Evolutionary conservation across 2,797 vertebrate species (phyloP).

Genomic region (Intellagama lesueurii): DNA sequence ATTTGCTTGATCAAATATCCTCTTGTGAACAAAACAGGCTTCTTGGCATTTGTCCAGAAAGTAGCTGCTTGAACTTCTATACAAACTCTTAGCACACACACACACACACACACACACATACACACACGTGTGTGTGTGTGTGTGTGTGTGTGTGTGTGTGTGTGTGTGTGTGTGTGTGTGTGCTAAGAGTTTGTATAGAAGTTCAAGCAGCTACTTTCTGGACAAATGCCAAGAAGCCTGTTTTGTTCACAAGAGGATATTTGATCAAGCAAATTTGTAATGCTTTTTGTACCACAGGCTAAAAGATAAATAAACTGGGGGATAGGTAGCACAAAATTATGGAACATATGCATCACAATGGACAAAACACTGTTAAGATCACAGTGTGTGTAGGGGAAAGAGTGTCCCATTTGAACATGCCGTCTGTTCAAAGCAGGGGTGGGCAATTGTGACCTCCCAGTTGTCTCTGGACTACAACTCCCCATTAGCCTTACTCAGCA

Average conservation of each 20-base stretch:
- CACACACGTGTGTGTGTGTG: too few species aligned
- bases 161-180: too few species aligned
- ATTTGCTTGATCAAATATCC: neutral
- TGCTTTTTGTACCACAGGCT: neutral
- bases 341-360: neutral
- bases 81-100: too few species aligned
- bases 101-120: too few species aligned
- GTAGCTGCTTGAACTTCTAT: neutral
- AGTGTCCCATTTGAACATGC: too few species aligned
- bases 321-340: neutral
- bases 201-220: neutral
- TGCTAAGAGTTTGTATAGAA: too few species aligned
- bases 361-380: neutral
- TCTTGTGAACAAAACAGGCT: neutral
- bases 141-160: too few species aligned
- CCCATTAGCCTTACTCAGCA: too few species aligned
- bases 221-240: neutral
- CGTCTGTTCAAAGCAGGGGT: too few species aligned
- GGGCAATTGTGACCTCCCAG: too few species aligned
- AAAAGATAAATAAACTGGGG: neutral
- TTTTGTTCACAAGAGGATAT: neutral
- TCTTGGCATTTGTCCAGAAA: neutral
- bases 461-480: too few species aligned
- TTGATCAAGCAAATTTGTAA: neutral
- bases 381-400: too few species aligned